Base-by-base conservation (phyloP, 2,797 vertebrate genomes). In the Microctenopoma stevenorrisi region DNA sequence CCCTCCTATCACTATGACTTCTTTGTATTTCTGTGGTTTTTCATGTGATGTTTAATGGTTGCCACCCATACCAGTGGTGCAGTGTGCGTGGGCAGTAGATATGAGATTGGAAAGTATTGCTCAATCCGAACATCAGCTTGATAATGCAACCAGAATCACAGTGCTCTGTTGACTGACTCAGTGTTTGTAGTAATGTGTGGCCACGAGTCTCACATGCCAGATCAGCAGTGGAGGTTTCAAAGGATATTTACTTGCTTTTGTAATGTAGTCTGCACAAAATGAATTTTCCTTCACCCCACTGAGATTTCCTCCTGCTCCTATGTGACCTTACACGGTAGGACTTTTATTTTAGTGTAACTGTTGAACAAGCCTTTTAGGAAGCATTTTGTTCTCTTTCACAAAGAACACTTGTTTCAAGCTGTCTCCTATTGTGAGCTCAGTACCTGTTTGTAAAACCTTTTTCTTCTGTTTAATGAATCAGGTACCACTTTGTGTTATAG, bases 111-210 rank as follows among this genome's bases (percentile, higher is more conserved):
- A 28, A 18, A 49, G 15, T 13, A 48, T 55, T 72, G 18, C 56
- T 59, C 58, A 55, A 33, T 77, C 68, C 43, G 67, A 68, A 73
- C 46, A 48, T 46, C 6, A 22, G 28, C 73, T 47, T 43, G 57
- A 55, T 60, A 35, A 37, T 52, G 43, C 33, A 68, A 12, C 42
- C 50, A 22, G 38, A 44, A 15, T 59, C 38, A 52, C 25, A 40
- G 37, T 13, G 60, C 28, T 63, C 40, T 68, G 47, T 30, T 68
- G 43, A 51, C 52, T 4, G 38, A 50, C 37, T 37, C n/a, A 49
- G 44, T 61, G 35, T 10, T 63, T 50, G 26, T 37, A 35, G 25
- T 26, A 5, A 46, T 42, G n/a, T 28, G 9, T 37, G 55, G 22
- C 16, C 30, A 15, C 10, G 14, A n/a, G n/a, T 68, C 42, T 69